phyloP scores from a whole-genome alignment of 2,888 invertebrate genomes.

The Melinopterus prodromus region DNA sequence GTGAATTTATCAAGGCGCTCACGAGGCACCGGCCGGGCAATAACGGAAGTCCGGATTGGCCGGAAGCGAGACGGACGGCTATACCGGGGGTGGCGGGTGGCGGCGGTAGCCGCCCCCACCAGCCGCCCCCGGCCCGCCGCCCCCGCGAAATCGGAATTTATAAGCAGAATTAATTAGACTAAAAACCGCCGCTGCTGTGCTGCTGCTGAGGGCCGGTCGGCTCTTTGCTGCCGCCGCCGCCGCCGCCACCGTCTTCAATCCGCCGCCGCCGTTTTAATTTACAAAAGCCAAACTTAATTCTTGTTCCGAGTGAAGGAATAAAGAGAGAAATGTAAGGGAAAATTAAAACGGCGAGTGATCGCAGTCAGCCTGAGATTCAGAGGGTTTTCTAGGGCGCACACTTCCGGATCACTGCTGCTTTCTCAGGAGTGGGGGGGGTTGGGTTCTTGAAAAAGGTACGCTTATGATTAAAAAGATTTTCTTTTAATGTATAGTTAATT shows the following conservation, averaged over 20 bases:
- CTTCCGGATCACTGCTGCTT: too few relatives aligned
- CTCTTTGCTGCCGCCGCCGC: conserved; percentile 29
- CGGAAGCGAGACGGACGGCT: conserved; percentile 26
- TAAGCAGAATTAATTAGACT: conserved; percentile 66
- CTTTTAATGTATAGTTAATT: too few relatives aligned
- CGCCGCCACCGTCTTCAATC: conserved; percentile 28
- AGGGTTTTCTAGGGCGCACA: background rate
- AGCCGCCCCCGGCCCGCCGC: conserved; percentile 30
- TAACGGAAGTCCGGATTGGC: conserved; percentile 47
- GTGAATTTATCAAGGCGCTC: conserved; percentile 59
- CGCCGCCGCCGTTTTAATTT: conserved; percentile 62
- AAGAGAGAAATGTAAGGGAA: conserved; percentile 65
- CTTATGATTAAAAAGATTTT: too few relatives aligned
- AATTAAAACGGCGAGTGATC: conserved; percentile 59
- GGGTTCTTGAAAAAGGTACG: too few relatives aligned
- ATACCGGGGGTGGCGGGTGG: conserved; percentile 36
- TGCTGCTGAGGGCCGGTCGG: conserved; percentile 53
- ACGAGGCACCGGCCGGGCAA: conserved; percentile 60
- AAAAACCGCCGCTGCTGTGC: conserved; percentile 64
- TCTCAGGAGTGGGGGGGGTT: too few relatives aligned
- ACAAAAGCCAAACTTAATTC: conserved; percentile 66
- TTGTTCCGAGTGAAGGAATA: conserved; percentile 64
- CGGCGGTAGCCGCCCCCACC: conserved; percentile 45
- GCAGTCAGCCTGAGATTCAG: background rate
- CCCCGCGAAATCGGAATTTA: conserved; percentile 62